phyloP scores from a whole-genome alignment of 2,797 vertebrate genomes.

The Esox lucius region DNA sequence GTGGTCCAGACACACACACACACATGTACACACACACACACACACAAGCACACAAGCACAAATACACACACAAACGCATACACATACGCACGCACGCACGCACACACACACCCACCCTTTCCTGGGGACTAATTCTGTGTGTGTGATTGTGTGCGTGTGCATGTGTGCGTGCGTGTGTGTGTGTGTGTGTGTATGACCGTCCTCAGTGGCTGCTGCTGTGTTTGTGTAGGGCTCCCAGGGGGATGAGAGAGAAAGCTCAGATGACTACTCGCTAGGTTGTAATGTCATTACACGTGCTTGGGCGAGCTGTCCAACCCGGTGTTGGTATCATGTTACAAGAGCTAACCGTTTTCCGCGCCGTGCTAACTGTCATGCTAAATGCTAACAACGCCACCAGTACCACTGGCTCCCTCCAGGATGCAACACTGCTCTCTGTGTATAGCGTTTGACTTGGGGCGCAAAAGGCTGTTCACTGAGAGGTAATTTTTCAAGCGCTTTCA shows the following conservation, averaged over 20 bases:
- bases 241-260: conserved; percentile 12
- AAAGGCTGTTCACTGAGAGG: background rate
- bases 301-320: no score
- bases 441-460: background rate
- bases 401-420: no score
- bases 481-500: background rate
- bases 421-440: background rate
- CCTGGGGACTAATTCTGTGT: conserved; percentile 5
- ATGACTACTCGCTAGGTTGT: conserved; percentile 22
- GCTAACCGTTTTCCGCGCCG: background rate
- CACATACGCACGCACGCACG: no score
- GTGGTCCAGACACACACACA: no score
- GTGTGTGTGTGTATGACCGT: background rate
- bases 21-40: conserved; percentile 7
- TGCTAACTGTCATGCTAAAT: background rate
- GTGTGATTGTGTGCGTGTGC: background rate
- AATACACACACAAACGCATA: no score
- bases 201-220: conserved; percentile 11
- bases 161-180: background rate
- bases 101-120: no score
- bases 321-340: background rate
- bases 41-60: conserved; percentile 14
- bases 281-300: no score
- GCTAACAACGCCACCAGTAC: background rate
- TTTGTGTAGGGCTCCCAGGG: no score